A percentile compares a stretch with the other conserved stretches of the same genome.
Evolutionary conservation across 2,113 vertebrate genomes (phyloP).

Genomic region (Gracilinanus agilis): DNA sequence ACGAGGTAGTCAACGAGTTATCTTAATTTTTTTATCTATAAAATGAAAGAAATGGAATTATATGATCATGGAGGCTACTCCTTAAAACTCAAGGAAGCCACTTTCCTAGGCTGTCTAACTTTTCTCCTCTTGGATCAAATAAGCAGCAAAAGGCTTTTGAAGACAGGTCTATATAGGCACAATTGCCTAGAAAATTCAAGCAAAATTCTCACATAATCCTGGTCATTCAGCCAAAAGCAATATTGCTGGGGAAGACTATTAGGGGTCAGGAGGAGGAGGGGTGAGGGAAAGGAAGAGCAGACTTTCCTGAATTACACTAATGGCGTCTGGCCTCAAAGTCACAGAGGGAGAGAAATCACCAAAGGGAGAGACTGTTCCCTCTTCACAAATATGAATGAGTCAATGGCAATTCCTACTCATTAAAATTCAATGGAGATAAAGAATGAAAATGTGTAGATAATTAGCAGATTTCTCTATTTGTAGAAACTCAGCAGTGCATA

Average conservation of each 20-base stretch:
- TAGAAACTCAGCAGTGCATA: slow-evolving; percentile 78
- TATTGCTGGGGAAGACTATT: neutral
- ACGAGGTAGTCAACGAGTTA: neutral
- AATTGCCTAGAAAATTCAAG: neutral
- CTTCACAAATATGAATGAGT: slow-evolving; percentile 75
- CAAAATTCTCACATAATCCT: neutral
- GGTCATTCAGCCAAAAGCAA: slow-evolving; percentile 38
- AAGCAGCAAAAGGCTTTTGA: neutral
- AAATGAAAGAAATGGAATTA: neutral
- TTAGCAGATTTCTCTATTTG: slow-evolving; percentile 86
- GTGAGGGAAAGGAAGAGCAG: neutral
- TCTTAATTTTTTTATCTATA: neutral
- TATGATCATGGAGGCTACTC: neutral
- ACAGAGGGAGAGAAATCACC: slow-evolving; percentile 76
- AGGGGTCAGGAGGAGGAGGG: neutral
- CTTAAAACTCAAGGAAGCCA: neutral
- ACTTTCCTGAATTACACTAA: slow-evolving; percentile 16
- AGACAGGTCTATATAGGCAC: slow-evolving; percentile 12
- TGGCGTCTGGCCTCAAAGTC: slow-evolving; percentile 22
- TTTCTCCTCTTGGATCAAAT: neutral
- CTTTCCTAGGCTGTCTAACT: neutral
- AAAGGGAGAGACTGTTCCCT: slow-evolving; percentile 72
- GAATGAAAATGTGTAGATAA: slow-evolving; percentile 85
- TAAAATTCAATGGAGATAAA: slow-evolving; percentile 86
- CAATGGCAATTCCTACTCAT: slow-evolving; percentile 83